Evolutionary conservation across 2,113 vertebrate species (phyloP).

Genomic region (Verasper variegatus): DNA sequence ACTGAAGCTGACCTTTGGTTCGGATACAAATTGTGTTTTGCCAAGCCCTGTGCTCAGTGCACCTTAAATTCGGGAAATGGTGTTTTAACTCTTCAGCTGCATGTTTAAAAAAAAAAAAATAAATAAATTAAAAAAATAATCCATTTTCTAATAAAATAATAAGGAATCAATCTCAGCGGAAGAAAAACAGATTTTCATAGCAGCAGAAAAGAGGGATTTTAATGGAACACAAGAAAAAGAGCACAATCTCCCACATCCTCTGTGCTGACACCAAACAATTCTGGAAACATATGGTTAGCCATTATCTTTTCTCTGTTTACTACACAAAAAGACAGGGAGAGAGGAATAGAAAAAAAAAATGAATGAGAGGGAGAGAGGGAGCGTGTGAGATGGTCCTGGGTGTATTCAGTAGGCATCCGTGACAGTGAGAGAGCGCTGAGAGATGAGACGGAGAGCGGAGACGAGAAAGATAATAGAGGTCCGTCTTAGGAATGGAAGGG

Average conservation of each 20-base stretch:
- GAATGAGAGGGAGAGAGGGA: neutral
- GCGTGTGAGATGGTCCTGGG: slow-evolving; percentile 38
- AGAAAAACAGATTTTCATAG: slow-evolving; percentile 5
- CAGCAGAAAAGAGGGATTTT: slow-evolving; percentile 2
- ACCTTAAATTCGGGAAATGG: slow-evolving; percentile 37
- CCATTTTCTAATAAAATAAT: slow-evolving; percentile 12
- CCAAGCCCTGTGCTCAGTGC: slow-evolving; percentile 18
- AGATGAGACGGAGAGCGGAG: slow-evolving; percentile 69
- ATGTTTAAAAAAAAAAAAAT: slow-evolving; percentile 8
- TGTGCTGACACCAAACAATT: slow-evolving; percentile 20
- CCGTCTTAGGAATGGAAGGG: slow-evolving; percentile 59
- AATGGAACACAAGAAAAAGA: slow-evolving; percentile 21
- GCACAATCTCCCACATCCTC: slow-evolving; percentile 3
- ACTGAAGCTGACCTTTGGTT: slow-evolving; percentile 46
- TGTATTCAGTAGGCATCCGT: slow-evolving; percentile 58
- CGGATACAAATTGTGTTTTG: slow-evolving; percentile 41
- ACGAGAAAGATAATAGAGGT: slow-evolving; percentile 76
- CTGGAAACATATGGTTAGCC: slow-evolving; percentile 20
- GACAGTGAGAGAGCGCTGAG: slow-evolving; percentile 56
- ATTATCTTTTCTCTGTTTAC: slow-evolving; percentile 47
- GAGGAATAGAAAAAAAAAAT: slow-evolving; percentile 16
- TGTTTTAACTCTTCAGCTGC: slow-evolving; percentile 26
- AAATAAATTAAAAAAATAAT: slow-evolving; percentile 2
- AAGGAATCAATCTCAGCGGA: neutral
- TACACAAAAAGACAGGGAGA: slow-evolving; percentile 33